Evolutionary conservation across 2,888 invertebrate species (phyloP), one percentile per base, ranked within the genome.

Genomic region (Ochropleura plecta): DNA sequence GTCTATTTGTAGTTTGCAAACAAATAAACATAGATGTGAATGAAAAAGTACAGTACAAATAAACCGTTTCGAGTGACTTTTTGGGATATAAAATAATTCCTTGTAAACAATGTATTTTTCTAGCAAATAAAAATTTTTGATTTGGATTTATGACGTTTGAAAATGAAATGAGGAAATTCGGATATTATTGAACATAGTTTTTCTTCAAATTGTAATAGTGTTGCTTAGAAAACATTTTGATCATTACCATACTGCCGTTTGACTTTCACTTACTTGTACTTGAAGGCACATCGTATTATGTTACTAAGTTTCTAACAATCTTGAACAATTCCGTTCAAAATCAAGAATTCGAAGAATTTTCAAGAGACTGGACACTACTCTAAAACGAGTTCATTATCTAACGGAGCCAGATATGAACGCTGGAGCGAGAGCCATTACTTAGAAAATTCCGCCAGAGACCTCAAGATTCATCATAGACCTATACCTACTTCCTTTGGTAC

Each of bases 391-490:
- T 48, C n/a, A 55, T 74, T 40, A 59, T 10, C 14, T 49, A 49
- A 64, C 14, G 12, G 9, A 40, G 62, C 53, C 62, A 8, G n/a
- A 40, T 62, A 12, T 30, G 40, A 46, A 44, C 16, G 30, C 9
- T 62, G 5, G 57, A 44, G 9, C 12, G 8, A 46, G 12, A 62
- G 18, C 14, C 2, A 68, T 81, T 69, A 55, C 66, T 63, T 53
- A 40, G 18, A 48, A 57, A 53, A 51, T 49, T 69, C 42, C 18
- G 40, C 18, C 60, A 44, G 42, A 57, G 60, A 66, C 70, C 65
- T 69, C 49, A 64, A 82, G 73, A 74, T 74, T 73, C 60, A 63
- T 77, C 71, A 79, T 48, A 63, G n/a, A 70, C 18, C 66, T 69
- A 72, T 65, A 74, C 44, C 14, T 73, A 51, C n/a, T 59, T 59